A percentile compares a stretch with the other conserved stretches of the same genome.
Conservation (phyloP, 1,140 invertebrate genomes). For the Leptestheria dahalacensis region DNA sequence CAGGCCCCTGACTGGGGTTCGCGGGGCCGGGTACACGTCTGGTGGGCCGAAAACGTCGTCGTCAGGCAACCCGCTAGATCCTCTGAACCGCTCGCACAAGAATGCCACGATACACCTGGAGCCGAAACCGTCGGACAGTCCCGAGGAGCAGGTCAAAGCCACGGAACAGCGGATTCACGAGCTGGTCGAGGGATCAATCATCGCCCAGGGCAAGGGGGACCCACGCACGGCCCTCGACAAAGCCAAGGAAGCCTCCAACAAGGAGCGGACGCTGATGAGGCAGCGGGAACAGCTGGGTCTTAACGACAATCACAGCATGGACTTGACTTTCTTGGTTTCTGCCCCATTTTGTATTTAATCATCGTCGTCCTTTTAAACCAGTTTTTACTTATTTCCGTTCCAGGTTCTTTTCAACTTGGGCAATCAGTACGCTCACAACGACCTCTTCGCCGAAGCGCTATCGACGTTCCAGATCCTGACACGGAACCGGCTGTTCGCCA, state of each 20-base stretch:
- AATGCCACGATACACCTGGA: slow-evolving; percentile 38
- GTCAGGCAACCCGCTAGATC: slow-evolving; percentile 52
- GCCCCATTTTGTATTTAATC: background rate
- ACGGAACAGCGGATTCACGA: slow-evolving; percentile 66
- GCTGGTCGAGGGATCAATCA: slow-evolving; percentile 68
- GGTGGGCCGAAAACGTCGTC: slow-evolving; percentile 29
- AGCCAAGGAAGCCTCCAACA: slow-evolving; percentile 87
- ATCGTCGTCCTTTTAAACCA: background rate
- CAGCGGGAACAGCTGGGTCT: slow-evolving; percentile 78
- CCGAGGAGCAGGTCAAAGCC: slow-evolving; percentile 68
- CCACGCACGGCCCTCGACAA: slow-evolving; percentile 61
- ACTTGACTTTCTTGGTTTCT: slow-evolving; percentile 76
- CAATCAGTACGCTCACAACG: slow-evolving; percentile 80
- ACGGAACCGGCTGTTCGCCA: slow-evolving; percentile 70
- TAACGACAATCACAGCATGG: slow-evolving; percentile 75
- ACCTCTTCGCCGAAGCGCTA: slow-evolving; percentile 88
- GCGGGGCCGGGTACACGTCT: slow-evolving; percentile 84
- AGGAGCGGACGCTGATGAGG: slow-evolving; percentile 75
- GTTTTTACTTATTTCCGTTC: no score
- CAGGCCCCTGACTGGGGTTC: slow-evolving; percentile 87
- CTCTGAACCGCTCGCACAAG: slow-evolving; percentile 50
- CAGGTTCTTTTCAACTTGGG: slow-evolving; percentile 88
- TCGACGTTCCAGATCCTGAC: slow-evolving; percentile 85
- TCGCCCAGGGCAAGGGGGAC: slow-evolving; percentile 43
- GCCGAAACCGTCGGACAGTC: slow-evolving; percentile 53